phyloP scores from a whole-genome alignment of 2,113 vertebrate genomes.

The Platysternon megacephalum region DNA sequence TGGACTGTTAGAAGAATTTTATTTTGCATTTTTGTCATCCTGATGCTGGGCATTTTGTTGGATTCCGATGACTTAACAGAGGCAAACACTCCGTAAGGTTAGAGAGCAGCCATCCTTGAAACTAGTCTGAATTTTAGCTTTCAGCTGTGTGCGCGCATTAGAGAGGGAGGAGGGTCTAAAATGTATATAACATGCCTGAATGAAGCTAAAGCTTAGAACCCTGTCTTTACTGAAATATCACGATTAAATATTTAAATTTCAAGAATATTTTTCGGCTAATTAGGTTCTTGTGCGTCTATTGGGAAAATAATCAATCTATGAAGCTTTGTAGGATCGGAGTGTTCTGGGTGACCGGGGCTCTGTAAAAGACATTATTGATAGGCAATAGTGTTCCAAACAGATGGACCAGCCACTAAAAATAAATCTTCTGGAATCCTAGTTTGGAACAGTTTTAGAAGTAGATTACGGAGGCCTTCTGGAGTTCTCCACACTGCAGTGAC shows the following conservation, averaged over 20 bases:
- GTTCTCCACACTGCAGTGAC: fast-evolving
- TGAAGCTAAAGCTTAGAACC: conserved; percentile 10
- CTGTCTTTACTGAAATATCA: background rate
- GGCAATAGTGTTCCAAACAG: background rate
- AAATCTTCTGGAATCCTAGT: background rate
- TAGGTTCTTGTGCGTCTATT: background rate
- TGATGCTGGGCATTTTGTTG: background rate
- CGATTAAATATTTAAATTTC: conserved; percentile 10
- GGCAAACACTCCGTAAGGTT: conserved; percentile 5
- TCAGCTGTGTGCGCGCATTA: fast-evolving
- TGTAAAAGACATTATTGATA: background rate
- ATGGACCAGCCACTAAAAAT: background rate
- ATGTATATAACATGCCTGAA: background rate
- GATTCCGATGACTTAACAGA: background rate
- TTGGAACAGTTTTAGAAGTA: background rate
- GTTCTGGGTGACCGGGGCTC: fast-evolving
- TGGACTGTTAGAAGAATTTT: background rate
- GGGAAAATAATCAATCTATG: background rate
- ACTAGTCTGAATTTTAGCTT: background rate
- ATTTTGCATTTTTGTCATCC: background rate
- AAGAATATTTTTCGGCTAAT: background rate
- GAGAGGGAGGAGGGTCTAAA: background rate
- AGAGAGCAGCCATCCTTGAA: background rate
- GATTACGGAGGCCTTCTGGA: background rate
- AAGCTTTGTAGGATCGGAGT: background rate